Evolutionary conservation across 2,888 invertebrate species (phyloP), one percentile per base, ranked within the genome.

Genomic region (Eucera pruinosa): DNA sequence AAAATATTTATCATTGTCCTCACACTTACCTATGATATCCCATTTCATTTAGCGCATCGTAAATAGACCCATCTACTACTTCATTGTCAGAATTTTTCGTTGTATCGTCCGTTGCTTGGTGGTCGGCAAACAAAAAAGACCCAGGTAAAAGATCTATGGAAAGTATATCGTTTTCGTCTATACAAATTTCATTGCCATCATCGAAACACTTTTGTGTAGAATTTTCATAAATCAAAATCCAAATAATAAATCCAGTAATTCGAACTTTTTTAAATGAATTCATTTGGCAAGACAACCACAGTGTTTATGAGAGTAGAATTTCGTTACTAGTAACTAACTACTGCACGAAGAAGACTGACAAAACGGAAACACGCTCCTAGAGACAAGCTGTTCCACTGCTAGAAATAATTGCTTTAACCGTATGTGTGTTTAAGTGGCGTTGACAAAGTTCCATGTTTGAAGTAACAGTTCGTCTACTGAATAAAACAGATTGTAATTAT

Each of bases 91-190:
- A 2, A 3, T 20, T 41, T 9, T 33, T 78, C 27, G 81, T 64
- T 0, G 41, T 2, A 39, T 80, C 79, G 4, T 79, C 55, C 0
- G 13, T 62, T 11, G 65, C 41, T n/a, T 78, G 65, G 20, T 83
- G 81, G 67, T 90, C 88, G 71, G 94, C 91, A 65, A 96, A 93
- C 73, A 96, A 93, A 70, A 92, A 89, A 80, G 94, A 94, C 0
- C 95, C 94, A 0, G 96, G 96, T 94, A 96, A 95, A 55, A 95
- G 93, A 91, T 95, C 95, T n/a, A 93, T 94, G 15, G 95, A 94
- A 27, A 96, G 92, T 87, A 96, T 95, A 91, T 96, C 96, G 78
- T 96, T 94, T 6, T 95, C 92, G 91, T 95, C 93, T 41, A 92
- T 85, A 62, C 92, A 92, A 77, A 91, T 91, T 69, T 92, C 91